A percentile compares a stretch with the other conserved stretches of the same genome.
These are phyloP conservation scores for Sebastes taczanowskii DNA, from an alignment of 2,797 vertebrate genomes.

Conservation along the genomic window DNA sequence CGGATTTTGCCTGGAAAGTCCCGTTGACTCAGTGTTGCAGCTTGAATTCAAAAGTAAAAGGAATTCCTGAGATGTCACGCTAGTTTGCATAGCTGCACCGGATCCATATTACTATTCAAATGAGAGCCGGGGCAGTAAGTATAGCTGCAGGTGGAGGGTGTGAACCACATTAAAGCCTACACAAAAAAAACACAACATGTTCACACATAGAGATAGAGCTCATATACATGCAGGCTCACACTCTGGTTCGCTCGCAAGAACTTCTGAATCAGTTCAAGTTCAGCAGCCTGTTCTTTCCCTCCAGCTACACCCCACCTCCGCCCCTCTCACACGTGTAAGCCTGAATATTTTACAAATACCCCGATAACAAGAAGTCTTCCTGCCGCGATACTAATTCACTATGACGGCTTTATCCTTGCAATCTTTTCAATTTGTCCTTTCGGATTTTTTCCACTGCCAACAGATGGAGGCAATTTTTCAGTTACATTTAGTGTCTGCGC, in stretches of 20 bases:
- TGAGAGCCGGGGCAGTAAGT: constrained; percentile 24
- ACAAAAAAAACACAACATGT: constrained; percentile 11
- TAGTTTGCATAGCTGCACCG: constrained; percentile 31
- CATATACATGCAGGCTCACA: constrained; percentile 39
- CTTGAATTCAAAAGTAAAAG: constrained; percentile 22
- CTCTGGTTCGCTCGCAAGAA: constrained; percentile 28
- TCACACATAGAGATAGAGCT: constrained; percentile 17
- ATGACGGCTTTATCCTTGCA: constrained; percentile 74
- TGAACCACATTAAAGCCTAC: background rate
- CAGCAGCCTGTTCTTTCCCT: constrained; percentile 41
- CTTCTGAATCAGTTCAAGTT: constrained; percentile 52
- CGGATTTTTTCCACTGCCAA: constrained; percentile 63
- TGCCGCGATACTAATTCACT: constrained; percentile 68
- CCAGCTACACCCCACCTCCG: constrained; percentile 14
- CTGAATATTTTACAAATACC: constrained; percentile 75
- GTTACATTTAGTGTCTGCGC: constrained; percentile 62
- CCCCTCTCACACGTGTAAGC: constrained; percentile 26
- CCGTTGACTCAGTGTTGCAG: constrained; percentile 2
- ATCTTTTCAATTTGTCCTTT: constrained; percentile 80
- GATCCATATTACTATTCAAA: constrained; percentile 46
- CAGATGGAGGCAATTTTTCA: constrained; percentile 74
- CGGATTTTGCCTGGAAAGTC: constrained; percentile 38
- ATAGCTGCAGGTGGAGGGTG: constrained; percentile 43
- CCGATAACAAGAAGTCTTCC: constrained; percentile 66
- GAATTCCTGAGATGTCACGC: constrained; percentile 32